A percentile compares a stretch with the other conserved stretches of the same genome.
Evolutionary conservation across 2,888 invertebrate genomes (phyloP).

Genomic region (Marasmarcha lunaedactyla): DNA sequence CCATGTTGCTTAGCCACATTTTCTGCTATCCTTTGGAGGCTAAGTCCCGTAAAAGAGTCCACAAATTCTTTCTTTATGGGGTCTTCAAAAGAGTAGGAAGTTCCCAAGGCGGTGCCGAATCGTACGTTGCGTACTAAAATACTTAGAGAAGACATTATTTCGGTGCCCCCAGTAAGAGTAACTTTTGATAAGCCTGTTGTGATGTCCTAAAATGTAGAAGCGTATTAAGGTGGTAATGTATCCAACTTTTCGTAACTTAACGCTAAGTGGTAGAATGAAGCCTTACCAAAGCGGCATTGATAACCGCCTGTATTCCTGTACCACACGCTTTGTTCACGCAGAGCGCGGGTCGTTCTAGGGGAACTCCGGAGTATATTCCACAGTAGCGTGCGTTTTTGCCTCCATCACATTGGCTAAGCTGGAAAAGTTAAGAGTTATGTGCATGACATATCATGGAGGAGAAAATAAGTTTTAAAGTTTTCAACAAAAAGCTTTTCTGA

Average conservation of each 20-base stretch:
- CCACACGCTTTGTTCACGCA: constrained; percentile 94
- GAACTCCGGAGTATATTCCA: constrained; percentile 84
- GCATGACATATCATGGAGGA: too few relatives aligned
- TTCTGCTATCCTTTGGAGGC: constrained; percentile 92
- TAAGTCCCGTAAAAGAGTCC: constrained; percentile 85
- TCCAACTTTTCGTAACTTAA: too few relatives aligned
- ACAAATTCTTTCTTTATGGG: constrained; percentile 47
- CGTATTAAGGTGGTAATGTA: background rate
- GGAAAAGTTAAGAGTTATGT: constrained; percentile 23
- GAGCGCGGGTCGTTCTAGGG: constrained; percentile 86
- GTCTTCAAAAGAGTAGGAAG: constrained; percentile 83
- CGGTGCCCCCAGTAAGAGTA: constrained; percentile 90
- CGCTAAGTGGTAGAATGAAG: too few relatives aligned
- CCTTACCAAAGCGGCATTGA: constrained; percentile 85
- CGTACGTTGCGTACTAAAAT: constrained; percentile 86
- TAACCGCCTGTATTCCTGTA: constrained; percentile 93
- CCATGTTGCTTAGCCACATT: constrained; percentile 81
- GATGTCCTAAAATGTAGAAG: constrained; percentile 76
- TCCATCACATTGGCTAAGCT: constrained; percentile 86
- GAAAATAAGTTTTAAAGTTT: too few relatives aligned
- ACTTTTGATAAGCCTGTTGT: constrained; percentile 83
- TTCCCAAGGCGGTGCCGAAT: constrained; percentile 88
- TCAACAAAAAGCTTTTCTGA: too few relatives aligned
- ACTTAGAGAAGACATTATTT: constrained; percentile 94
- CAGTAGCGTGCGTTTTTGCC: constrained; percentile 89